Evolutionary conservation across 2,888 invertebrate species (phyloP).

Genomic region (Uloborus plumipes): DNA sequence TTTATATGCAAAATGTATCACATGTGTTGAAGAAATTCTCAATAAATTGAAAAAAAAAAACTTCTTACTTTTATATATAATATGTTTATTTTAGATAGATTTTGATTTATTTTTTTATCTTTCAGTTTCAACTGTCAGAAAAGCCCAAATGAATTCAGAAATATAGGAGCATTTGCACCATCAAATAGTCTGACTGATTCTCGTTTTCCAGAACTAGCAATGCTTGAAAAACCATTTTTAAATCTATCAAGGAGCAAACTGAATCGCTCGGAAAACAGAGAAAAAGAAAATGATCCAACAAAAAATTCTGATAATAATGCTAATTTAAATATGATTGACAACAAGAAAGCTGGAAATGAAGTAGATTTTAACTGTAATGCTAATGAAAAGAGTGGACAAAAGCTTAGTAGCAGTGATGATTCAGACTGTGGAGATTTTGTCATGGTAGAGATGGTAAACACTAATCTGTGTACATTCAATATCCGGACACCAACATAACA

Average conservation of each 20-base stretch:
- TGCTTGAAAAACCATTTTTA: constrained; percentile 70
- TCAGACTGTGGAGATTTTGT: constrained; percentile 79
- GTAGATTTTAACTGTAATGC: constrained; percentile 49
- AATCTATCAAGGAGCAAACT: constrained; percentile 67
- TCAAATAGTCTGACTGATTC: constrained; percentile 58
- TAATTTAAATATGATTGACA: constrained; percentile 23
- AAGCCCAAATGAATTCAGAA: constrained; percentile 32
- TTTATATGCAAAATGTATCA: too few relatives aligned
- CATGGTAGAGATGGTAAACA: constrained; percentile 80
- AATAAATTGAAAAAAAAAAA: too few relatives aligned
- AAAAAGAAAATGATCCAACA: constrained; percentile 7
- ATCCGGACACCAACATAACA: constrained; percentile 5
- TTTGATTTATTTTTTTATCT: background rate
- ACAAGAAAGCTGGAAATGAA: constrained; percentile 7
- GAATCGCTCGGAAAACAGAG: constrained; percentile 4
- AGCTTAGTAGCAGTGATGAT: constrained; percentile 74
- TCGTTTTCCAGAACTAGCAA: constrained; percentile 50
- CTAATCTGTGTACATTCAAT: constrained; percentile 30
- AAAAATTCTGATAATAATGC: constrained; percentile 40
- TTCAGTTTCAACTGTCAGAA: constrained; percentile 9
- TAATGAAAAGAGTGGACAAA: constrained; percentile 43
- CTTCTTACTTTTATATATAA: background rate
- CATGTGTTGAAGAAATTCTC: too few relatives aligned
- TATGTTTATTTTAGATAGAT: background rate
- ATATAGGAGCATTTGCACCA: constrained; percentile 69